Base-by-base conservation (phyloP, 2,888 invertebrate genomes). In the Leptothorax acervorum region DNA sequence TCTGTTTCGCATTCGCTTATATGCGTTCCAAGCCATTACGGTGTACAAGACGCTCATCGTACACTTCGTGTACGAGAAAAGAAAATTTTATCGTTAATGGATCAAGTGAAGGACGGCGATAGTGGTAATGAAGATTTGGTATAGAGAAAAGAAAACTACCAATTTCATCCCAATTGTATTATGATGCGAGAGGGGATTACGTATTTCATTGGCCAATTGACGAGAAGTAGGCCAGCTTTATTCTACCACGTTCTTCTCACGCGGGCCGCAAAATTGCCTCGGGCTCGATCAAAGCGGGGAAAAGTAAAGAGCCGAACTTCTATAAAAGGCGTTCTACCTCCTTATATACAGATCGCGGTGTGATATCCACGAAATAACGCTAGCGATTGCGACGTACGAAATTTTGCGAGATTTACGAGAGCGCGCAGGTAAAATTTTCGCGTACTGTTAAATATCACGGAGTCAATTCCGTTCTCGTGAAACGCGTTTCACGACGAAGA, bases 251-350 rank as follows among this genome's bases (percentile, higher is more conserved):
- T 51, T 62, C 60, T 39, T 11, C 35, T 70, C 18, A 28, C 60
- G 60, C 9, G 39, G 18, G 68, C 48, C 2, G 18, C 48, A 35
- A 79, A 68, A 81, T 81, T 71, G 71, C 79, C 48, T 12, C 48
- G 15, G 70, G 18, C 79, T 81, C 79, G 71, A 60, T 81, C 79
- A 71, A 81, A 81, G 60, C 11, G 35, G 6, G 12, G 60, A 71
- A 23, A 71, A 71, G 31, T 70, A 79, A 60, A 48, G 35, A 35
- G 48, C 6, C 68, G 42, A 48, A 31, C 57, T 57, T 9, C 28
- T 42, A 28, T 66, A 75, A 66, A 53, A 66, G 31, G 68, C 15
- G 78, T 57, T 68, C 12, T 18, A 57, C 66, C 28, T 68, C 4
- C 31, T 45, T 57, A 12, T 15, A 48, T 63, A 31, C 31, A 57